A percentile compares a stretch with the other conserved stretches of the same genome.
These are phyloP conservation scores for Dyspetes luteomarginatus DNA, from an alignment of 2,888 invertebrate species.

Conservation along the genomic window DNA sequence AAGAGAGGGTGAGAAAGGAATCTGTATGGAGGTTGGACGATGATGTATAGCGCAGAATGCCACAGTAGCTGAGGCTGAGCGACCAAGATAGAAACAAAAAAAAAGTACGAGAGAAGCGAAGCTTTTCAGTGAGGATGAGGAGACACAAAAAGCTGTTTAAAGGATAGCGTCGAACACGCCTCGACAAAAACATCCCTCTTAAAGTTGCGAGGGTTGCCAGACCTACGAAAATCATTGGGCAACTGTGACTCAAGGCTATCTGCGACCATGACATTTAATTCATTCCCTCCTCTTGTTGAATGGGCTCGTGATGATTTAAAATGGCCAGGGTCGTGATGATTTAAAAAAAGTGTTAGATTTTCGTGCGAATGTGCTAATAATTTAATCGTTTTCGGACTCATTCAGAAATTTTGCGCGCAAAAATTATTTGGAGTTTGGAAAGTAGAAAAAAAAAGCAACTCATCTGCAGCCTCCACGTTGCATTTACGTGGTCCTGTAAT, in stretches of 20 bases:
- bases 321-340: no score
- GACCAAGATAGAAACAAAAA: conserved; percentile 49
- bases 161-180: conserved; percentile 78
- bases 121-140: conserved; percentile 57
- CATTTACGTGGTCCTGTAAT: neutral
- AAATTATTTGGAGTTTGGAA: no score
- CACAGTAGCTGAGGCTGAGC: conserved; percentile 59
- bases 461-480: no score
- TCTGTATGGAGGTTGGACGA: conserved; percentile 64
- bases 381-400: no score
- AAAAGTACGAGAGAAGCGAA: conserved; percentile 51
- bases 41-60: conserved; percentile 67
- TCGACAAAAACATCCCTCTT: conserved; percentile 79
- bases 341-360: no score
- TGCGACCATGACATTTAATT: neutral
- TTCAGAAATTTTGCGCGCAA: no score
- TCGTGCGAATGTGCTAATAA: no score
- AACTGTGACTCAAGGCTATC: neutral
- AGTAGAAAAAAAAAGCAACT: neutral
- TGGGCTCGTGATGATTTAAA: neutral
- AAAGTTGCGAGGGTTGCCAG: conserved; percentile 78
- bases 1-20: conserved; percentile 55
- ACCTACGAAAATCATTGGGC: conserved; percentile 70
- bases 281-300: neutral
- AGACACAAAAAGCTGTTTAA: conserved; percentile 75